Conservation (phyloP, 2,888 invertebrate species). For the Cerceris ruficornis region DNA sequence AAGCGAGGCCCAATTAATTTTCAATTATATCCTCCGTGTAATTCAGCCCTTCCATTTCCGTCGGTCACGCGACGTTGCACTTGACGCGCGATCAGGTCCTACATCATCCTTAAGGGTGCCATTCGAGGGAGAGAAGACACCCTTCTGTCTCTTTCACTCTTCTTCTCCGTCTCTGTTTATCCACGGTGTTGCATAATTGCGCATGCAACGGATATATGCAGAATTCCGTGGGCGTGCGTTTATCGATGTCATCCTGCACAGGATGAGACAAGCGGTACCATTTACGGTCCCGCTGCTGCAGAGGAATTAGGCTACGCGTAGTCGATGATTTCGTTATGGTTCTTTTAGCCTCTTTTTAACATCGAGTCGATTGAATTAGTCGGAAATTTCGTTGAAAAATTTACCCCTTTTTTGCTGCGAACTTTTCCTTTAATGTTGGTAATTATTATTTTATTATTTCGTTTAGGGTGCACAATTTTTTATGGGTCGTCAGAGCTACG, state of each 20-base stretch:
- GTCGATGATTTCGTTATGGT: background rate
- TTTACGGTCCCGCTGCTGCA: constrained; percentile 3
- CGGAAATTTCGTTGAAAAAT: too few species aligned
- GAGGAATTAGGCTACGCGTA: background rate
- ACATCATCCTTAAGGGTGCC: constrained; percentile 31
- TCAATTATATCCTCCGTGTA: constrained; percentile 53
- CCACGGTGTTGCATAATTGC: constrained; percentile 36
- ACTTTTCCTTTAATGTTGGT: too few species aligned
- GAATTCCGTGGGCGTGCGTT: constrained; percentile 12
- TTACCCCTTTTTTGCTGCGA: too few species aligned
- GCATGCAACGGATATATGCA: constrained; percentile 24
- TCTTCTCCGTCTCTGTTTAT: background rate
- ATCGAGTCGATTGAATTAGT: too few species aligned
- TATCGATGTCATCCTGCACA: constrained; percentile 21
- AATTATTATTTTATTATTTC: too few species aligned
- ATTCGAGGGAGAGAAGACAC: constrained; percentile 20
- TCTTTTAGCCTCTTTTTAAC: too few species aligned
- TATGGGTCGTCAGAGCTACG: too few species aligned
- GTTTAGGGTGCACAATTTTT: too few species aligned
- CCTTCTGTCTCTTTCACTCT: background rate
- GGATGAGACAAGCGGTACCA: background rate
- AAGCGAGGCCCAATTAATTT: constrained; percentile 54
- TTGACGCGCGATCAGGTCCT: constrained; percentile 57
- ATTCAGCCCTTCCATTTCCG: constrained; percentile 53
- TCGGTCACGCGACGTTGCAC: constrained; percentile 61